Evolutionary conservation across 2,888 invertebrate species (phyloP).

Genomic region (Ochropleura leucogaster): DNA sequence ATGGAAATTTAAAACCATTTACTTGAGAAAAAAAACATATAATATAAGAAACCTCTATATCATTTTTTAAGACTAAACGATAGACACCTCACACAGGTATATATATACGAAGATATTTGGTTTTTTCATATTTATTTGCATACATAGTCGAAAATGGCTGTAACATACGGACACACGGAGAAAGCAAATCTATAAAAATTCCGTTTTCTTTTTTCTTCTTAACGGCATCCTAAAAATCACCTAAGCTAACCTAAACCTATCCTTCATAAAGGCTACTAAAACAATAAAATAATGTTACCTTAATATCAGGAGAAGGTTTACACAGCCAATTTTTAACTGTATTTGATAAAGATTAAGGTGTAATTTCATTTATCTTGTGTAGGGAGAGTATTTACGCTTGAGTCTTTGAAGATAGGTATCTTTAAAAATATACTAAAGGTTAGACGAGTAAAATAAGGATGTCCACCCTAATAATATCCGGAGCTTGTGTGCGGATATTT

Average conservation of each 20-base stretch:
- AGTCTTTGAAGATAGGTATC: conserved; percentile 30
- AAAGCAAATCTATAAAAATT: no score
- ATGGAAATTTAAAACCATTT: no score
- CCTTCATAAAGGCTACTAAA: conserved; percentile 30
- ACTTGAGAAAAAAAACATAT: no score
- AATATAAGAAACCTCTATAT: no score
- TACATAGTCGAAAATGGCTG: no score
- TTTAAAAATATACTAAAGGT: conserved; percentile 45
- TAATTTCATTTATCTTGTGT: conserved; percentile 28
- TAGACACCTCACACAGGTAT: no score
- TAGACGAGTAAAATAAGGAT: conserved; percentile 37
- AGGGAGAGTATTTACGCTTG: background rate
- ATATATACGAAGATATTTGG: no score
- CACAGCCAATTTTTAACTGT: conserved; percentile 21
- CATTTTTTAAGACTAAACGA: no score
- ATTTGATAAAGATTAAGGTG: background rate
- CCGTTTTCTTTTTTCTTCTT: no score
- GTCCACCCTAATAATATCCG: conserved; percentile 32
- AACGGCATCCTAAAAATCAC: no score
- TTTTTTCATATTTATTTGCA: no score
- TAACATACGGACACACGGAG: no score
- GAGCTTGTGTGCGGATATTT: conserved; percentile 18
- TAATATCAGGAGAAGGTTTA: background rate
- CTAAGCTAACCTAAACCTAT: conserved; percentile 8
- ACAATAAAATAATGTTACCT: conserved; percentile 37